Conservation (phyloP, 2,797 vertebrate species). For the Emydoidea blandingii region DNA sequence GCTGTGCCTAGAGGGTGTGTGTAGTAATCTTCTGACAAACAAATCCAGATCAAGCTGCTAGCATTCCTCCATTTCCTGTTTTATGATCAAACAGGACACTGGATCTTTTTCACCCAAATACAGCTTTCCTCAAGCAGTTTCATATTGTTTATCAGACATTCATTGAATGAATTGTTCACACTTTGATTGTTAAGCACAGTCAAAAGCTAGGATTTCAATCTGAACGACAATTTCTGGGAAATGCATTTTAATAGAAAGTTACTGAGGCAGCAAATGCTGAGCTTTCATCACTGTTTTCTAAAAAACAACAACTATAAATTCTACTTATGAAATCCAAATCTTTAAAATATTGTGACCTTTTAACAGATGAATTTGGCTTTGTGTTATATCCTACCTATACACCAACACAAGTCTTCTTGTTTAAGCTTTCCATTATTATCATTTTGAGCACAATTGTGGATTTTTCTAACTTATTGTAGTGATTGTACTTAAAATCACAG, state of each 20-base stretch:
- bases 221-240: conserved; percentile 79
- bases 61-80: conserved; percentile 58
- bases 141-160: conserved; percentile 54
- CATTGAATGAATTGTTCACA: conserved; percentile 73
- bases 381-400: not conserved
- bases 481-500: fast-evolving
- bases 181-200: conserved; percentile 76
- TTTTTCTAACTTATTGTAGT: not conserved
- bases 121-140: conserved; percentile 41
- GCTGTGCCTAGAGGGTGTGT: conserved; percentile 19
- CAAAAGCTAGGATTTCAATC: conserved; percentile 71
- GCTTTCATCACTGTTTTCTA: conserved; percentile 55
- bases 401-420: not conserved
- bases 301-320: conserved; percentile 31
- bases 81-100: conserved; percentile 30
- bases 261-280: conserved; percentile 61
- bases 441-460: not conserved
- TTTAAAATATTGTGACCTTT: conserved; percentile 45
- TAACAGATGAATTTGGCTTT: not conserved
- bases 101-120: conserved; percentile 38
- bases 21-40: conserved; percentile 48
- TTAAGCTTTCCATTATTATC: not conserved
- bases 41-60: conserved; percentile 58
- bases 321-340: conserved; percentile 46
- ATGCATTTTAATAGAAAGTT: conserved; percentile 76